Evolutionary conservation across 2,113 vertebrate species (phyloP).

Genomic region (Trichechus manatus): DNA sequence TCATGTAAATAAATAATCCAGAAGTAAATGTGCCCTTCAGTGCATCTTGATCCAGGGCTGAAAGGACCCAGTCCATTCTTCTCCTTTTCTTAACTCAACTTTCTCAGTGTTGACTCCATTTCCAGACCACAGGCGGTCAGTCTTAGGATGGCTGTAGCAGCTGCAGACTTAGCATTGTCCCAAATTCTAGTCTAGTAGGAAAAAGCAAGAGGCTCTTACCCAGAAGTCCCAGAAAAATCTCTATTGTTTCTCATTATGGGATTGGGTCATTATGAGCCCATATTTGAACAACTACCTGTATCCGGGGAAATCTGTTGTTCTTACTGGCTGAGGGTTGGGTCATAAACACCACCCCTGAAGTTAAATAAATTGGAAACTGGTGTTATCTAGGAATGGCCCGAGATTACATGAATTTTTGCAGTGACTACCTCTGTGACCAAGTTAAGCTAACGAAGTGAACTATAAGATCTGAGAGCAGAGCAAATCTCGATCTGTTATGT

Average conservation of each 20-base stretch:
- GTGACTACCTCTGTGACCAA: neutral
- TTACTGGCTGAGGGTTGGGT: neutral
- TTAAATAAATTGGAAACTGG: neutral
- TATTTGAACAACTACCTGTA: conserved; percentile 30
- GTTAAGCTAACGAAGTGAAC: neutral
- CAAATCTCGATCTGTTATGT: neutral
- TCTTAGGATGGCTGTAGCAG: neutral
- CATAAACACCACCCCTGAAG: conserved; percentile 39
- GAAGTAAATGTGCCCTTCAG: conserved; percentile 65
- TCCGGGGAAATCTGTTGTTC: neutral
- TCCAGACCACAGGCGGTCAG: conserved; percentile 25
- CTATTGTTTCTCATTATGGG: conserved; percentile 21
- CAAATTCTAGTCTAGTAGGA: conserved; percentile 36
- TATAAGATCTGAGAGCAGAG: conserved; percentile 4
- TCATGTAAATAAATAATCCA: conserved; percentile 65
- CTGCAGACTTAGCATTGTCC: neutral
- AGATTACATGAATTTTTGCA: conserved; percentile 1
- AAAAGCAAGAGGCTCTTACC: neutral
- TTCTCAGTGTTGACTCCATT: conserved; percentile 45
- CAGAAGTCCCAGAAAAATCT: conserved; percentile 31
- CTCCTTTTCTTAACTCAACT: conserved; percentile 50
- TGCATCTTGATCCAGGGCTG: conserved; percentile 61
- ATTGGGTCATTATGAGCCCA: neutral
- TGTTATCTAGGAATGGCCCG: neutral
- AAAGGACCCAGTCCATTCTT: conserved; percentile 37